These are phyloP conservation scores for Drosophila takahashii DNA, from an alignment of 1,140 invertebrate genomes.

Conservation along the genomic window DNA sequence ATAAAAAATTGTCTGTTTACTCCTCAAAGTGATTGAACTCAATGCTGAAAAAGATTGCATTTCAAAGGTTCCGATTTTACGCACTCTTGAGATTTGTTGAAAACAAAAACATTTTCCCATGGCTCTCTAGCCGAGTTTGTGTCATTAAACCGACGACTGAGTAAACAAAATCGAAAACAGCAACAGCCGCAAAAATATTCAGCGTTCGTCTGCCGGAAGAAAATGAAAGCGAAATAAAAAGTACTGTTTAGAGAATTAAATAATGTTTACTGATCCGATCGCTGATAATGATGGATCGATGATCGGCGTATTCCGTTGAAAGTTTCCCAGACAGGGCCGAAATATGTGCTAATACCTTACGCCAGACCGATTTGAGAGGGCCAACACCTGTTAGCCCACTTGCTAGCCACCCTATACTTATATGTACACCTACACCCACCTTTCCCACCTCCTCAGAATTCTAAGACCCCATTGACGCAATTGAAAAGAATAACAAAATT, in stretches of 20 bases:
- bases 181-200: slow-evolving; percentile 6
- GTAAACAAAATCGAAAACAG: slow-evolving; percentile 30
- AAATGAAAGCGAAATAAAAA: slow-evolving; percentile 51
- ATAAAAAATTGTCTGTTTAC: slow-evolving; percentile 14
- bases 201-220: slow-evolving; percentile 39
- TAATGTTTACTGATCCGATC: slow-evolving; percentile 35
- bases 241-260: slow-evolving; percentile 20
- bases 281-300: slow-evolving; percentile 36
- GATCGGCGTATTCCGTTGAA: not conserved
- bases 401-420: slow-evolving; percentile 8
- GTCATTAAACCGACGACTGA: slow-evolving; percentile 49
- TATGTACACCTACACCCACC: not conserved
- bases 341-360: not conserved
- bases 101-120: slow-evolving; percentile 30
- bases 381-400: slow-evolving; percentile 45
- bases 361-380: slow-evolving; percentile 10
- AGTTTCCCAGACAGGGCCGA: slow-evolving; percentile 13
- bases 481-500: slow-evolving; percentile 64
- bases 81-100: slow-evolving; percentile 9
- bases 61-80: slow-evolving; percentile 9
- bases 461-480: slow-evolving; percentile 64
- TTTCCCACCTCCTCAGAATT: slow-evolving; percentile 5
- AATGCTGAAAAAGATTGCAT: slow-evolving; percentile 9
- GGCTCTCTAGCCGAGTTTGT: slow-evolving; percentile 30
- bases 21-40: slow-evolving; percentile 2